Evolutionary conservation across 2,888 invertebrate genomes (phyloP), one percentile per base, ranked within the genome.

Genomic region (Polymixis lichenea): DNA sequence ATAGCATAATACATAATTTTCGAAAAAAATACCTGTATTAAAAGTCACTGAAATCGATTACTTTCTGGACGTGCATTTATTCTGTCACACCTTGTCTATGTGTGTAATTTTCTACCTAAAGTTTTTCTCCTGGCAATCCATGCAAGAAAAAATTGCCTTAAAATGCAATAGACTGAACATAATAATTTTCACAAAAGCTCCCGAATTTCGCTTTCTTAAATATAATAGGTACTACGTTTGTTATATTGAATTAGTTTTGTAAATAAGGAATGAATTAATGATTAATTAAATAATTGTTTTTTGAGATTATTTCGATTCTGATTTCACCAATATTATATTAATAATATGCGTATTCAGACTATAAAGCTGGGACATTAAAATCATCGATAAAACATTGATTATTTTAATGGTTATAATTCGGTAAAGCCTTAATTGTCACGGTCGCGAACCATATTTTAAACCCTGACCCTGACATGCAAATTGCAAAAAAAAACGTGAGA

Each of bases 301-400:
- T 58, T 76, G 83, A 83, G 83, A 83, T 83, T 83, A 80, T 56
- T n/a, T 22, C 1, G 1, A 43, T 19, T 61, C 53, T 19, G 55
- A 58, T 80, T 80, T 83, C 49, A 77, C 72, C 70, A 68, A 76
- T 79, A 64, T 61, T 46, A 15, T 69, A 17, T 17, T 32, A 19
- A 58, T 17, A n/a, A n/a, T 17, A 19, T 58, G 38, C 38, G n/a
- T n/a, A n/a, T n/a, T n/a, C n/a, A n/a, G n/a, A n/a, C n/a, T n/a
- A n/a, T n/a, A n/a, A n/a, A n/a, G n/a, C n/a, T n/a, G n/a, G n/a
- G n/a, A n/a, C n/a, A n/a, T n/a, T n/a, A n/a, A n/a, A n/a, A n/a
- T n/a, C n/a, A n/a, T n/a, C n/a, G n/a, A n/a, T n/a, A n/a, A n/a
- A n/a, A n/a, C n/a, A n/a, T n/a, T n/a, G n/a, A n/a, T n/a, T n/a